Percentiles rank a stretch among this genome's conserved stretches.
Evolutionary conservation across 1,140 invertebrate genomes (phyloP).

Genomic region (Atta cephalotes): DNA sequence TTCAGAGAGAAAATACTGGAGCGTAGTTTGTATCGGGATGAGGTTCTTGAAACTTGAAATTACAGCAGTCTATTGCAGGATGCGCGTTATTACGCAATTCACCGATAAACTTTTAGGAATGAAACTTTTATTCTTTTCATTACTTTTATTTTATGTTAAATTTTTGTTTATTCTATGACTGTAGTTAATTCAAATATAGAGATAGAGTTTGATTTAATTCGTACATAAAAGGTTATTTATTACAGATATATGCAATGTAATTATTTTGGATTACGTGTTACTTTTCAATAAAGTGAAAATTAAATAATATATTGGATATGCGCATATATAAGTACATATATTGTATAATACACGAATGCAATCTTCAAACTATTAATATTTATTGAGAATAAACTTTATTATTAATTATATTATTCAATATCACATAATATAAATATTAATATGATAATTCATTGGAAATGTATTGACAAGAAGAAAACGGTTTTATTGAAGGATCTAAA

Average conservation of each 20-base stretch:
- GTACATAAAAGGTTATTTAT: conserved; percentile 5
- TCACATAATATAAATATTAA: neutral
- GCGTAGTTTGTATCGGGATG: conserved; percentile 36
- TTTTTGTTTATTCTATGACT: neutral
- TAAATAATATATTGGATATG: neutral
- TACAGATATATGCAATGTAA: neutral
- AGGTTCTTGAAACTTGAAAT: conserved; percentile 24
- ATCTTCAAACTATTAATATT: neutral
- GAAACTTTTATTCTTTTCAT: neutral
- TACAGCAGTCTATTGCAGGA: conserved; percentile 2
- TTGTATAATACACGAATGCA: neutral
- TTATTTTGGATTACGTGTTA: neutral
- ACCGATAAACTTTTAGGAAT: neutral
- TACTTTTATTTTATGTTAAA: neutral
- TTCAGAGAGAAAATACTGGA: conserved; percentile 52
- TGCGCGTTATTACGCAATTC: conserved; percentile 5
- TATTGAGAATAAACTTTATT: neutral
- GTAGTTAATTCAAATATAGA: neutral
- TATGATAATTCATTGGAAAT: neutral
- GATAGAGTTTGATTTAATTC: neutral
- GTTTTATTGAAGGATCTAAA: no score
- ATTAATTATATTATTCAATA: neutral
- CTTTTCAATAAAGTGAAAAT: neutral
- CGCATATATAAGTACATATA: neutral
- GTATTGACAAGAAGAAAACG: neutral